These are phyloP conservation scores for Albula glossodonta DNA, from an alignment of 2,113 vertebrate species.

Conservation along the genomic window DNA sequence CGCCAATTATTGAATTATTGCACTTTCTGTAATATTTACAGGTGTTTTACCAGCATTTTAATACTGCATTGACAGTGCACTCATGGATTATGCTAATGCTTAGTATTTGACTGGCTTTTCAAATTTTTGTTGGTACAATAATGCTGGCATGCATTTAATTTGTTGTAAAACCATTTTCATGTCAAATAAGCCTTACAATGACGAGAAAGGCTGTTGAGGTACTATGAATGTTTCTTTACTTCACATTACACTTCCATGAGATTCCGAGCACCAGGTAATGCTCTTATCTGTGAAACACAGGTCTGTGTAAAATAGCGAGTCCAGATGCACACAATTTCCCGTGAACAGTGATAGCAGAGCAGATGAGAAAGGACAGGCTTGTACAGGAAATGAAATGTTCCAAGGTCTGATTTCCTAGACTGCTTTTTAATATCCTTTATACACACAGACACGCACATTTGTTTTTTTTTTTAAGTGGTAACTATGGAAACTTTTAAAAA, in stretches of 20 bases:
- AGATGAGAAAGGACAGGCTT: background rate
- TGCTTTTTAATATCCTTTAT: conserved; percentile 11
- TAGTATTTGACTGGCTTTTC: background rate
- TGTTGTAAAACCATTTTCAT: background rate
- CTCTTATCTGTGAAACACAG: background rate
- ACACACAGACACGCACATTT: background rate
- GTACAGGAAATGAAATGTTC: conserved; percentile 21
- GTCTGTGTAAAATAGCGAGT: background rate
- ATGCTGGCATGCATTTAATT: background rate
- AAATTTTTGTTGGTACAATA: background rate
- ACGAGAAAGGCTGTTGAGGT: background rate
- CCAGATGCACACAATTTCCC: background rate
- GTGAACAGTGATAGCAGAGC: background rate
- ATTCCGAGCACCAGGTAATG: background rate
- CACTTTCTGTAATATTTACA: too few relatives aligned
- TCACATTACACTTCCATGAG: background rate
- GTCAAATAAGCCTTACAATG: background rate
- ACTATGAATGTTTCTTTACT: background rate
- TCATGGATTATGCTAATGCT: background rate
- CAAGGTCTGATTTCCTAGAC: background rate
- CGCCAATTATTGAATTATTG: too few relatives aligned
- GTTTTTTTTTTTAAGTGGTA: background rate
- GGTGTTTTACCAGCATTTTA: too few relatives aligned
- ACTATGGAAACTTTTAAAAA: background rate
- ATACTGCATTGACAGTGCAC: background rate